phyloP scores from a whole-genome alignment of 2,888 invertebrate species.

The Drosophila limbata region DNA sequence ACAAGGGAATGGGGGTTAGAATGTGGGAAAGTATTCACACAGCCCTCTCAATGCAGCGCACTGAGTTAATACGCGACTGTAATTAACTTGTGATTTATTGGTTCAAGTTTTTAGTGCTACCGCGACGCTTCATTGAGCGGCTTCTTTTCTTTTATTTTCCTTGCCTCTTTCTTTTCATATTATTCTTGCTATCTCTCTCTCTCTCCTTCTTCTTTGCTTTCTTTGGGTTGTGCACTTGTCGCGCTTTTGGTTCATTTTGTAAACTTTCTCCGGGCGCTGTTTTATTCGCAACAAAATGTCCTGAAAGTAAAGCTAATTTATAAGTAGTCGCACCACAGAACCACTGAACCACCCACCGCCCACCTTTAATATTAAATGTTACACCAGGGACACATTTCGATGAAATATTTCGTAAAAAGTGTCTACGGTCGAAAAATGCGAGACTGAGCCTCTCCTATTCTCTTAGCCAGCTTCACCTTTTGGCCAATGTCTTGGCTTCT shows the following conservation, averaged over 20 bases:
- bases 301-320: constrained; percentile 83
- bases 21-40: constrained; percentile 1
- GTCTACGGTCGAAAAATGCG: constrained; percentile 83
- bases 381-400: constrained; percentile 86
- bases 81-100: constrained; percentile 84
- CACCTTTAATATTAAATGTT: constrained; percentile 85
- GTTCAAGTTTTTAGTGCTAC: constrained; percentile 74
- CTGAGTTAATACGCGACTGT: constrained; percentile 82
- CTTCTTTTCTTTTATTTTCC: constrained; percentile 36
- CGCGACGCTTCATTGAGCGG: constrained; percentile 64
- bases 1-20: background rate
- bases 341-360: constrained; percentile 44
- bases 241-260: constrained; percentile 56
- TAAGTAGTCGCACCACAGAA: constrained; percentile 60
- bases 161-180: constrained; percentile 27
- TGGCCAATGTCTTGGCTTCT: constrained; percentile 21
- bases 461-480: constrained; percentile 47
- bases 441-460: constrained; percentile 53
- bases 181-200: constrained; percentile 4
- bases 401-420: constrained; percentile 85
- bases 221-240: constrained; percentile 45
- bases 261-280: constrained; percentile 73
- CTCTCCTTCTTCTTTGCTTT: constrained; percentile 14
- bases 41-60: constrained; percentile 59
- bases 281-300: constrained; percentile 79